phyloP scores from a whole-genome alignment of 2,113 vertebrate genomes.

The Crotalus tigris region DNA sequence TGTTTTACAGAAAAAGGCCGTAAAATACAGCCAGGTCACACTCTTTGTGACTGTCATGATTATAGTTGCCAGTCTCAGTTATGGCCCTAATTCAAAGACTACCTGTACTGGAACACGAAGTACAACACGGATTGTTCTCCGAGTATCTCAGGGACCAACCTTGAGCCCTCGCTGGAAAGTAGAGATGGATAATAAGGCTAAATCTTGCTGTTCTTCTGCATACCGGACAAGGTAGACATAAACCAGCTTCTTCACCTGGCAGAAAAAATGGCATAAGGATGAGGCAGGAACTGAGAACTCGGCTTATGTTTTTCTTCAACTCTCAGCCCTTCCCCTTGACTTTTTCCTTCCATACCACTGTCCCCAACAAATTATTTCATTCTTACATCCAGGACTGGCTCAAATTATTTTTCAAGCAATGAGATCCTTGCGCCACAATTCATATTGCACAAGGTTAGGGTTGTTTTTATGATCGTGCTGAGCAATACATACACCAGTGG shows the following conservation, averaged over 20 bases:
- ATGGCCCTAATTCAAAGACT: background rate
- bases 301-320: background rate
- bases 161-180: constrained; percentile 97
- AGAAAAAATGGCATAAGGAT: no score
- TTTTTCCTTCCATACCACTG: no score
- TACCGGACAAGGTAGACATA: constrained; percentile 98
- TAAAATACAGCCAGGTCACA: no score
- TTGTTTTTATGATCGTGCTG: no score
- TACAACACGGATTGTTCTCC: background rate
- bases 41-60: background rate
- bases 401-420: no score
- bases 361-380: no score
- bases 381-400: no score
- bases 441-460: no score
- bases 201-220: constrained; percentile 94
- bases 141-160: constrained; percentile 64
- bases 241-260: constrained; percentile 94
- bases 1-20: background rate
- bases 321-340: background rate
- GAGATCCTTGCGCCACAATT: no score
- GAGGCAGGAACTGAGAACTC: background rate
- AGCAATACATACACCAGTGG: no score
- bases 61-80: background rate
- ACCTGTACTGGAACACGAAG: background rate
- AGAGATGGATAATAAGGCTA: constrained; percentile 95